Evolutionary conservation across 2,113 vertebrate species (phyloP).

Genomic region (Marmota monax): DNA sequence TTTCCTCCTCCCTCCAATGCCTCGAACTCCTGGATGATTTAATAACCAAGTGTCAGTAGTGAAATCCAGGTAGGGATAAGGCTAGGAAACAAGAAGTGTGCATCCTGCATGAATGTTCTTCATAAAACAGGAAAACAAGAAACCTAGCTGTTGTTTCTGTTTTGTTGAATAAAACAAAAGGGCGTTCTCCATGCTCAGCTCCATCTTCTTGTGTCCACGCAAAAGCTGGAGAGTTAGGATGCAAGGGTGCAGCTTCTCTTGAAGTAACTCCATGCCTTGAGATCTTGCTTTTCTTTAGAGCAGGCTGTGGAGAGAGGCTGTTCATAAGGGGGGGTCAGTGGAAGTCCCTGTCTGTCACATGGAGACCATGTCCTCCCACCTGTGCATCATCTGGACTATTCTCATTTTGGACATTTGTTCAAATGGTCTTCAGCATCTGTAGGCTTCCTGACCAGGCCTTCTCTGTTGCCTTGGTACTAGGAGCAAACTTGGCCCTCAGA

Average conservation of each 20-base stretch:
- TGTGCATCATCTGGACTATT: background rate
- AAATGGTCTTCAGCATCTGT: background rate
- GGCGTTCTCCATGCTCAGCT: background rate
- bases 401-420: background rate
- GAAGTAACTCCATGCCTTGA: background rate
- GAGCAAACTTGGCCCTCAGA: background rate
- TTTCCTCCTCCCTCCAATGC: slow-evolving; percentile 15
- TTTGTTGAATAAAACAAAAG: background rate
- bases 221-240: background rate
- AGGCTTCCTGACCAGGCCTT: background rate
- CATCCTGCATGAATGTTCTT: background rate
- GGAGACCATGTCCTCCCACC: background rate
- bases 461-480: background rate
- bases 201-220: background rate
- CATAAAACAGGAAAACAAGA: background rate
- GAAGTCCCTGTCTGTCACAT: background rate
- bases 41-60: slow-evolving; percentile 53
- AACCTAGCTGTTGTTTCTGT: background rate
- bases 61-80: slow-evolving; percentile 22
- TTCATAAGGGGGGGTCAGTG: background rate
- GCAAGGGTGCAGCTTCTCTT: background rate
- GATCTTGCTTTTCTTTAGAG: background rate
- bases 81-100: slow-evolving; percentile 11
- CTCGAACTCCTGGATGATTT: background rate
- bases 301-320: background rate